Evolutionary conservation across 2,888 invertebrate genomes (phyloP), one percentile per base, ranked within the genome.

Genomic region (Cyclophora albipunctata): DNA sequence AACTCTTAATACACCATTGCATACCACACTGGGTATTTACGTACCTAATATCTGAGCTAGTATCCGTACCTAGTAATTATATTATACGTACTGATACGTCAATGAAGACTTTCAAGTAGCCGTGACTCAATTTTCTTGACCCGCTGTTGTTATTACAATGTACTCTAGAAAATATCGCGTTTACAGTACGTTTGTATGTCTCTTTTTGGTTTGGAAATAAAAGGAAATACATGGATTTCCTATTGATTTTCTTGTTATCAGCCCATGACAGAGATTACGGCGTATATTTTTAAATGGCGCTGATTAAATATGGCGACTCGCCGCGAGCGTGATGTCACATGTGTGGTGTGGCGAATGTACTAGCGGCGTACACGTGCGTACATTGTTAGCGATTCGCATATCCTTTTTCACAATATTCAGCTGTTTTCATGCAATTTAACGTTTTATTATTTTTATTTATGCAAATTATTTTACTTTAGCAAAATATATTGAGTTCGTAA

Each of bases 261-360:
- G 59, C 59, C 75, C 76, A 71, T 75, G 75, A 74, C 75, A 76
- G 67, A 70, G 74, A 73, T 75, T 76, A 73, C 60, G 55, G 72
- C 79, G 76, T 80, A 5, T 37, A 5, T 79, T 80, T 71, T 63
- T 76, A 78, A 81, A 79, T 75, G 75, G 75, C 45, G 66, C 57
- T 69, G 73, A 78, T 79, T 78, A 75, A 80, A 80, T 64, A 75
- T 75, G 76, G 72, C 74, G 62, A 62, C 50, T 48, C 54, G 47
- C 47, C 55, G 4, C 44, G 49, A 73, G 62, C 74, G 72, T 75
- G 71, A 67, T 64, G 20, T 20, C 20, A 20, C 20, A 20, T 20
- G 71, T 62, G 72, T 73, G 69, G 71, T 62, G 72, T 73, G 69
- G 52, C 72, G 63, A 80, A 80, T 75, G 62, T 50, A 54, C 37